Percentiles rank a stretch among this genome's conserved stretches.
Evolutionary conservation across 1,140 invertebrate species (phyloP).

Genomic region (Meloidogyne exigua): DNA sequence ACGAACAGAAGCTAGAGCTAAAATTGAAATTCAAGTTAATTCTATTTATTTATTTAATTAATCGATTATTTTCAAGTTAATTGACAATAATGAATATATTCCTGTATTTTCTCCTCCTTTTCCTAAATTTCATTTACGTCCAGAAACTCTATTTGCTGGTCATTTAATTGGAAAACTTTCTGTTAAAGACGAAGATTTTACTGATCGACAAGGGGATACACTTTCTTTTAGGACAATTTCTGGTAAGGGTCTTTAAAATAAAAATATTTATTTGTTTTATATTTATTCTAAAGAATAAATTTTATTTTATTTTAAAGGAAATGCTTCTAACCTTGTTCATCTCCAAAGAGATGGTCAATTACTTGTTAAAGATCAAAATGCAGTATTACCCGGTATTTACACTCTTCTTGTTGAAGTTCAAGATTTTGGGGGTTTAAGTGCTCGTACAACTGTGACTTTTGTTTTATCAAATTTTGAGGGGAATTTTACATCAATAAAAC

Average conservation of each 20-base stretch:
- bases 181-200: constrained; percentile 44
- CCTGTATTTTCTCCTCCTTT: constrained; percentile 35
- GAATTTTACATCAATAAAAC: neutral
- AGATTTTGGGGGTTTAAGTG: constrained; percentile 12
- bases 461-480: neutral
- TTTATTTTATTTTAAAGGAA: constrained; percentile 11
- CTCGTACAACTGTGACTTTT: neutral
- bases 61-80: constrained; percentile 7
- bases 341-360: constrained; percentile 22
- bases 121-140: constrained; percentile 29
- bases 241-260: constrained; percentile 28
- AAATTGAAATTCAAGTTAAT: constrained; percentile 44
- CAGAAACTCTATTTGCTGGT: constrained; percentile 26
- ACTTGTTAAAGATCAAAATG: constrained; percentile 26
- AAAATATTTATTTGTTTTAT: neutral
- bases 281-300: neutral
- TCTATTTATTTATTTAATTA: too few relatives aligned
- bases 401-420: constrained; percentile 25
- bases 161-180: constrained; percentile 37
- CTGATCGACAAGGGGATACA: constrained; percentile 23
- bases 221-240: constrained; percentile 17
- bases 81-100: constrained; percentile 48
- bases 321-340: constrained; percentile 24
- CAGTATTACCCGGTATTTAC: neutral
- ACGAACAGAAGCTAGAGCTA: constrained; percentile 23